Evolutionary conservation across 30 jellyfish, hydroid and myxozoan genomes (phyloP), one percentile per base, ranked within the genome.

Genomic region (Aurelia aurita complex sp. Pacific): DNA sequence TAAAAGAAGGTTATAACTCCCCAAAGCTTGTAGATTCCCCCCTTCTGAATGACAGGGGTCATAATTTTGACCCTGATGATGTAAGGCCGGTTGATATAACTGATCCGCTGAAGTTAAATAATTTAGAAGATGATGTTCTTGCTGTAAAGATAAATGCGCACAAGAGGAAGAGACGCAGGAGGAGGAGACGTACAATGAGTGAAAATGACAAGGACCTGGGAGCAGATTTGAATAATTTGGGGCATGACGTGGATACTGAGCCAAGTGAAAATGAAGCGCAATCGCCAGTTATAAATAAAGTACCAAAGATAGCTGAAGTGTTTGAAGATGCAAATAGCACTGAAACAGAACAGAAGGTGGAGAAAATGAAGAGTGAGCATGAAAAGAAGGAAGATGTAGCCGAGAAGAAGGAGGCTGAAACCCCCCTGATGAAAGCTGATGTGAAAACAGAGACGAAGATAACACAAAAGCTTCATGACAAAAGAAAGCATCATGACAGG

Each of bases 21-120:
- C 96, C 98, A 10, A 79, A 87, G 65, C 72, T 70, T 60, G 69
- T 60, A 33, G 85, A 76, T 1, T 92, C 98, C 29, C 98, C 98
- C 52, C 63, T 79, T 7, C 66, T 65, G 15, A 29, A 78, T 16
- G 92, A 87, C 81, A 80, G 97, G 57, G 85, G 92, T 50, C 74
- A 63, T 17, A 76, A 83, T 4, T 92, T 79, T 77, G 89, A 92
- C 51, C 97, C 92, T 1, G 92, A 87, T 14, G 77, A 79, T 77
- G 77, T 87, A 16, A 54, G 88, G 53, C 98, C 98, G 10, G 89
- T 92, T 16, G 98, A 92, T 77, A 73, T 82, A 18, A 81, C 89
- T 15, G 98, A 92, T 82, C 98, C 98, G 1, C 65, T 92, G 23
- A 92, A 87, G 72, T 77, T 92, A 67, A 92, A 92, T 71, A 61